Conservation (phyloP, 1,140 invertebrate genomes). For the Drosophila baimaii region DNA sequence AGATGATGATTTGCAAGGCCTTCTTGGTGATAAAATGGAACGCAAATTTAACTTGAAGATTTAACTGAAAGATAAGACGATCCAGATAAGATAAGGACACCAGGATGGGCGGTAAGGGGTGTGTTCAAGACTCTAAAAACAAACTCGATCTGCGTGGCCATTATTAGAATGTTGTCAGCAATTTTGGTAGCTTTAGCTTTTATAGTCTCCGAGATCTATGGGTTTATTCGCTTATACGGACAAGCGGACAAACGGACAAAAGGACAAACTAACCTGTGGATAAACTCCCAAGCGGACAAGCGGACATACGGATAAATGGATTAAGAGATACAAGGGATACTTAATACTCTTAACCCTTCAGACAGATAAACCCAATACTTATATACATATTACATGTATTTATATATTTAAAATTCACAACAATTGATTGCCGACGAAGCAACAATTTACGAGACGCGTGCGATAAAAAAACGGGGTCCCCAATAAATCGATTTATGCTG, state of each 20-base stretch:
- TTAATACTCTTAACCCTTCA: too few relatives aligned
- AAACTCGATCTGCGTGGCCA: not conserved
- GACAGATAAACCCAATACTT: not conserved
- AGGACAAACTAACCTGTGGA: too few relatives aligned
- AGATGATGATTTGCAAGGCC: conserved; percentile 31
- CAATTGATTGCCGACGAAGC: conserved; percentile 21
- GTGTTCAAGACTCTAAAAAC: too few relatives aligned
- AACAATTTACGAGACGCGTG: conserved; percentile 13
- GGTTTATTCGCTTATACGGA: too few relatives aligned
- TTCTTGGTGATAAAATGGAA: conserved; percentile 23
- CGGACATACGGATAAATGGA: too few relatives aligned
- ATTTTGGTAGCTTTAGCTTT: not conserved
- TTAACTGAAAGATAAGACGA: conserved; percentile 22
- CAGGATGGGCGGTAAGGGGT: not conserved
- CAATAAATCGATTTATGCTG: conserved; percentile 39
- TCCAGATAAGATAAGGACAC: conserved; percentile 13
- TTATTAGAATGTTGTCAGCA: not conserved
- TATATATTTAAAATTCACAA: not conserved
- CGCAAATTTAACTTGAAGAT: conserved; percentile 18
- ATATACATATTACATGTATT: too few relatives aligned
- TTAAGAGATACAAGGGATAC: too few relatives aligned
- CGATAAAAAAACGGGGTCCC: not conserved
- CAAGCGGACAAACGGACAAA: too few relatives aligned
- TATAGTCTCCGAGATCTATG: not conserved
- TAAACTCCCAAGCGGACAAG: too few relatives aligned